Percentiles rank a stretch among this genome's conserved stretches.
These are phyloP conservation scores for Alectoris magna DNA, from an alignment of 2,797 vertebrate genomes.

Conservation along the genomic window DNA sequence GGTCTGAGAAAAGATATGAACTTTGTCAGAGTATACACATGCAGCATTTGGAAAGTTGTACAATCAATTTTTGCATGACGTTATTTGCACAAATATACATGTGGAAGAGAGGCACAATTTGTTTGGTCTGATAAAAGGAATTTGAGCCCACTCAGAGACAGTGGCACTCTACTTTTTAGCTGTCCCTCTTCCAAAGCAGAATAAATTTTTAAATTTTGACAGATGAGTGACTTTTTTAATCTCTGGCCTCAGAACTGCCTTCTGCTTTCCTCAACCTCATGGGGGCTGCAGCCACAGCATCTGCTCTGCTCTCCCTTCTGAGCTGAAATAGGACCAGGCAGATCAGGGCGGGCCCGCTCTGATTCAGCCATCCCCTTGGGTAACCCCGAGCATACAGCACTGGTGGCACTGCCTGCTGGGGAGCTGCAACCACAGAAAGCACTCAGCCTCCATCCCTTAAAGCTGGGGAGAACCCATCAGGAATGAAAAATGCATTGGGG, in stretches of 20 bases:
- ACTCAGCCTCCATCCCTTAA: not conserved
- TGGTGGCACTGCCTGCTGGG: not conserved
- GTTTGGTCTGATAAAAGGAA: not conserved
- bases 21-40: not conserved
- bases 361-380: not conserved
- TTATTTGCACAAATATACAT: not conserved
- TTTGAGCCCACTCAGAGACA: not conserved
- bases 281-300: not conserved
- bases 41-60: not conserved
- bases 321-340: not conserved
- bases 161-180: not conserved
- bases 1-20: not conserved
- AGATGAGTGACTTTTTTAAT: slow-evolving; percentile 22
- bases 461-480: not conserved
- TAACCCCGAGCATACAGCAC: not conserved
- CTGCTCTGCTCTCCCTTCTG: not conserved
- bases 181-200: not conserved
- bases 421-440: not conserved
- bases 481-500: not conserved
- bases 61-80: not conserved
- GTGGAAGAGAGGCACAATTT: not conserved
- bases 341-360: not conserved
- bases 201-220: slow-evolving; percentile 7
- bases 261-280: not conserved
- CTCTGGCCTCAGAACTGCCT: not conserved